Base-by-base conservation (phyloP, 2,888 invertebrate species). In the Apotomis turbidana region DNA sequence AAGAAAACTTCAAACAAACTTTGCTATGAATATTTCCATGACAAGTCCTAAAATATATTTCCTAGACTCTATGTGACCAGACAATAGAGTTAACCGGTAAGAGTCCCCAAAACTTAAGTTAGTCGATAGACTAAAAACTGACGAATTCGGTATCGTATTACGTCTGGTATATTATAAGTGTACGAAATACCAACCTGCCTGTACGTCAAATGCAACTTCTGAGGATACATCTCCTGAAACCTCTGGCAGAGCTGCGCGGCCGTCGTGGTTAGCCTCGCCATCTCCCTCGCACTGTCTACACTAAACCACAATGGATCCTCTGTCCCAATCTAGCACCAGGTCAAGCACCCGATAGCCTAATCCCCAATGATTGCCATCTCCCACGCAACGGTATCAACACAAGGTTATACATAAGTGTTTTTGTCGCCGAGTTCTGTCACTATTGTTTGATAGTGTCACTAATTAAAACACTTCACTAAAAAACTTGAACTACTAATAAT, bases 141-240 rank as follows among this genome's bases (percentile, higher is more conserved):
- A 5, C 0, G 3, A 41, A 41, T 41, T 5, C 6, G 6, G 6
- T 41, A 41, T 6, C 1, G 6, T 6, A 41, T 5, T 6, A 41
- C 3, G 5, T 49, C 9, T 9, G 6, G 9, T 49, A 49, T 2
- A 49, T 49, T 49, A 3, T 27, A 44, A 27, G 27, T 12, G 60
- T 38, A 67, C 70, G 59, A 27, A 66, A 63, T 58, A 63, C 75
- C 67, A 67, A 90, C 91, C 88, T 84, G 82, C 74, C 89, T 90
- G 36, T 83, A 83, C 0, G 84, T 77, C 70, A 90, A 76, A 68
- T 85, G 86, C 71, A 91, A 72, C 74, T 90, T 91, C 73, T 88
- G 87, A 12, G 93, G 92, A 71, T 92, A 91, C 75, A 93, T 69
- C 78, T 93, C 93, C 80, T 91, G 91, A n/a, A 93, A 79, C 52